Evolutionary conservation across 2,888 invertebrate species (phyloP), one percentile per base, ranked within the genome.

Genomic region (Pachydiplax longipennis): DNA sequence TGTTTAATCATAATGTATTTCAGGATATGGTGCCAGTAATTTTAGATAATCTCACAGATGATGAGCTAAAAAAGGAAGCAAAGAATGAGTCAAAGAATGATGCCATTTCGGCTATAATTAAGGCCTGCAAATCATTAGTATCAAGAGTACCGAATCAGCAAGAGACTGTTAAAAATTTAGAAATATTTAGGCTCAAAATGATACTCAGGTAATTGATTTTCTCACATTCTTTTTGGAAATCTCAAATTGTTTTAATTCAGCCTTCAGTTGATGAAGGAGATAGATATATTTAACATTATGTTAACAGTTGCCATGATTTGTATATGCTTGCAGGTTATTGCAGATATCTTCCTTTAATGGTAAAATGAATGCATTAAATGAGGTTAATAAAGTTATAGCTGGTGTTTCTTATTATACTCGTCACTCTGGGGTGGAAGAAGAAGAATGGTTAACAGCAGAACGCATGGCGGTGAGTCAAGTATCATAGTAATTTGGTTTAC

Each of bases 301-400:
- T 82, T 18, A 44, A 80, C 25, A 48, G 31, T 58, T 44, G 44
- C 25, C 35, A 91, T 48, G 40, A 13, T 22, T 90, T 90, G 90
- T 91, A 90, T 91, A 91, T 91, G 90, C 91, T 93, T 92, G 35
- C 92, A 96, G 98, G 93, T 96, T 98, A 93, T 95, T 99, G 92
- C 98, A 99, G 95, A 98, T 99, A 94, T 99, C 99, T 40, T 99
- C 99, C 90, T 99, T 99, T 94, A 99, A 99, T 95, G 99, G 99
- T 65, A 99, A 99, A 95, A 99, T 99, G 99, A 99, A 99, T 93
- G 99, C 99, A 37, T 95, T 99, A 92, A 99, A 99, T 94, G 99
- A 99, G 95, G 98, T 99, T 91, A 99, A 99, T 94, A 99, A 99
- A 95, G 97, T 99, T 90, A 97, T 98, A 92, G 97, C 97, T 91